Conservation (phyloP, 2,888 invertebrate species). For the Sympetrum striolatum region DNA sequence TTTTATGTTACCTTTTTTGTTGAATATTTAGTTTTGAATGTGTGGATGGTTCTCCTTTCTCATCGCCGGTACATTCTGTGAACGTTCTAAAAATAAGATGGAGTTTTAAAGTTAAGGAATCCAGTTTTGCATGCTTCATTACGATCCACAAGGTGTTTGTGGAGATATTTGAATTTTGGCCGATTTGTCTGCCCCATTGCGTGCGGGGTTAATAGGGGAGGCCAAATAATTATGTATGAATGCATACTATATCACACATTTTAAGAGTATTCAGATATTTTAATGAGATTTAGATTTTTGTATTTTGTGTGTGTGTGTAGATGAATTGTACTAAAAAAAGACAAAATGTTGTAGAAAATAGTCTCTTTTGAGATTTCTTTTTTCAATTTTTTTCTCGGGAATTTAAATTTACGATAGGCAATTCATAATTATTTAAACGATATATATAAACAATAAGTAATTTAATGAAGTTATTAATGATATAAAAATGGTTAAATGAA, state of each 20-base stretch:
- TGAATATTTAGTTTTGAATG: slow-evolving; percentile 49
- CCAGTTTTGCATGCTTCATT: slow-evolving; percentile 45
- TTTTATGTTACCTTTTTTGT: slow-evolving; percentile 51
- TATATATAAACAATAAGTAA: slow-evolving; percentile 49
- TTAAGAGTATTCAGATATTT: slow-evolving; percentile 52
- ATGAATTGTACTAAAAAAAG: slow-evolving; percentile 45
- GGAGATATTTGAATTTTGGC: background rate
- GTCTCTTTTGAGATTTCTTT: slow-evolving; percentile 45
- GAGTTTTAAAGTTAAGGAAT: background rate
- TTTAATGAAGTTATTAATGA: slow-evolving; percentile 46
- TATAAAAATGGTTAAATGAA: slow-evolving; percentile 44
- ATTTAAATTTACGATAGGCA: slow-evolving; percentile 46
- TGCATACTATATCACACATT: slow-evolving; percentile 49
- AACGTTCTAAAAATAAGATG: slow-evolving; percentile 16
- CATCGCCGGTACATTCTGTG: slow-evolving; percentile 43
- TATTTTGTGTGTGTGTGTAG: slow-evolving; percentile 49
- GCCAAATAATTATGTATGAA: slow-evolving; percentile 18
- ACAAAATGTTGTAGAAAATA: slow-evolving; percentile 45
- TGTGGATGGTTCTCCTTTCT: slow-evolving; percentile 46
- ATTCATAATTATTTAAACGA: slow-evolving; percentile 50
- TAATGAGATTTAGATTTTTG: slow-evolving; percentile 52
- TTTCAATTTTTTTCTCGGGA: slow-evolving; percentile 34
- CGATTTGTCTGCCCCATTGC: background rate
- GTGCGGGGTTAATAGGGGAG: slow-evolving; percentile 2
- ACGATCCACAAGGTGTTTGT: slow-evolving; percentile 32